phyloP scores from a whole-genome alignment of 2,797 vertebrate species.

The Carcharodon carcharias region DNA sequence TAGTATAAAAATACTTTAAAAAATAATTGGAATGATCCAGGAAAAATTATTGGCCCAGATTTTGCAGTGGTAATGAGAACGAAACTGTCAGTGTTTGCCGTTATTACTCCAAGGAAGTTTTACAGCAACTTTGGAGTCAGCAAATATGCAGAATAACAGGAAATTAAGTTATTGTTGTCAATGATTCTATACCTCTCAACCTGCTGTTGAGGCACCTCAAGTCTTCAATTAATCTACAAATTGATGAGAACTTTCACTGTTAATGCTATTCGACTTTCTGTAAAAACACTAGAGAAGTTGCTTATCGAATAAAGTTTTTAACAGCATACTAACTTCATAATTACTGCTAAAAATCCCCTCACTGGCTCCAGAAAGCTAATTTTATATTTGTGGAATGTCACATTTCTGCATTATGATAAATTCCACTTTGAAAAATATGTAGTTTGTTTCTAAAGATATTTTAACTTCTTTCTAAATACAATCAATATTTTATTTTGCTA shows the following conservation, averaged over 20 bases:
- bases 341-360: not conserved
- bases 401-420: not conserved
- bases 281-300: not conserved
- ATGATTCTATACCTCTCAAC: not conserved
- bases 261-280: too few species aligned
- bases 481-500: too few species aligned
- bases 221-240: not conserved
- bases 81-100: not conserved
- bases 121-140: not conserved
- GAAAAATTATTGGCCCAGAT: not conserved
- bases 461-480: too few species aligned
- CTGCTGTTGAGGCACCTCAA: not conserved
- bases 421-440: not conserved
- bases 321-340: not conserved
- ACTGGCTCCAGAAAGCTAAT: not conserved
- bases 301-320: not conserved
- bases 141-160: not conserved
- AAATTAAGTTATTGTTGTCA: not conserved
- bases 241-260: not conserved
- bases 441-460: too few species aligned
- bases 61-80: not conserved
- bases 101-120: not conserved
- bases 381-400: not conserved
- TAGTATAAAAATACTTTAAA: not conserved
- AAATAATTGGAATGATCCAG: not conserved